Conservation (phyloP, 2,888 invertebrate genomes). For the Cheilosia scutellata region DNA sequence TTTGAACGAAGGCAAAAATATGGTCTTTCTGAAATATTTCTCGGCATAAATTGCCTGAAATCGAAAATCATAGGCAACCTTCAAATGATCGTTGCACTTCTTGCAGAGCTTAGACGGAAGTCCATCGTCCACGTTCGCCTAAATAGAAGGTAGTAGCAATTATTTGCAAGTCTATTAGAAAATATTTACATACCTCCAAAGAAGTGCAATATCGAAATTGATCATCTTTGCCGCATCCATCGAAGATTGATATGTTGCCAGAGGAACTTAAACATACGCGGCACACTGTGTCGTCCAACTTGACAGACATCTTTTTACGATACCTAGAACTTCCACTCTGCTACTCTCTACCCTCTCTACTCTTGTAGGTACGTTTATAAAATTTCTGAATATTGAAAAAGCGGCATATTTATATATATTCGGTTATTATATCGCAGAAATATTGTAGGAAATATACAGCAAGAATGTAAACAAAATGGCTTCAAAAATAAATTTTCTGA, state of each 20-base stretch:
- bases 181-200: constrained; percentile 45
- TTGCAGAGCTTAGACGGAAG: constrained; percentile 72
- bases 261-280: constrained; percentile 73
- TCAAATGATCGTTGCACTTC: constrained; percentile 72
- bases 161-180: background rate
- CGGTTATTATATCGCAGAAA: constrained; percentile 22
- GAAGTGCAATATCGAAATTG: constrained; percentile 75
- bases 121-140: constrained; percentile 71
- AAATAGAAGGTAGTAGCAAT: background rate
- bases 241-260: constrained; percentile 71
- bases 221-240: constrained; percentile 75
- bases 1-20: constrained; percentile 66
- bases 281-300: constrained; percentile 70
- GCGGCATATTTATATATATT: constrained; percentile 11
- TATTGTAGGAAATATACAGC: constrained; percentile 15
- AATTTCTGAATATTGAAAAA: background rate
- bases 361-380: constrained; percentile 4
- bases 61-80: constrained; percentile 76
- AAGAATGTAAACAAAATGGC: constrained; percentile 74
- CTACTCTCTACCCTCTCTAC: background rate
- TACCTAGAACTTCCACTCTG: background rate
- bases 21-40: constrained; percentile 73
- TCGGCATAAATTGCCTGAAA: constrained; percentile 76
- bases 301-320: constrained; percentile 52
- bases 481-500: constrained; percentile 30